Evolutionary conservation across 2,113 vertebrate species (phyloP).

Genomic region (Leucoraja erinaceus): DNA sequence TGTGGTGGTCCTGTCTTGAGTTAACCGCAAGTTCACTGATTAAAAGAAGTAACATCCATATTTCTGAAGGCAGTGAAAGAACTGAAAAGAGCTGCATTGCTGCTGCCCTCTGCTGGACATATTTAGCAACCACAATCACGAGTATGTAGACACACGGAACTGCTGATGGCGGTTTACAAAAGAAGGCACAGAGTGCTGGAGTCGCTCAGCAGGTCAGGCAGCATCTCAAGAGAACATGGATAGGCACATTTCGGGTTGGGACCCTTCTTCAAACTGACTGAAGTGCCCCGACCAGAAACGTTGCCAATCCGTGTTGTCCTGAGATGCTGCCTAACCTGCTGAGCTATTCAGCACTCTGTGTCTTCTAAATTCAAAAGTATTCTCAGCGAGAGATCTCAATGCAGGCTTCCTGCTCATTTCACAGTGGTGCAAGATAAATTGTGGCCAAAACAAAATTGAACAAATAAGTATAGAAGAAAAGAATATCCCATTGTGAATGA

Average conservation of each 20-base stretch:
- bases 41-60: neutral
- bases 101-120: neutral
- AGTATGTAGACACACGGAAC: too few relatives aligned
- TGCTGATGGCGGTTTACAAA: too few relatives aligned
- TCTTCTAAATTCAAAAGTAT: neutral
- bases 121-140: neutral
- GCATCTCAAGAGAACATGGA: too few relatives aligned
- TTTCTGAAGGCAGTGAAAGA: neutral
- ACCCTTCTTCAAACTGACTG: too few relatives aligned
- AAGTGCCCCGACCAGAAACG: too few relatives aligned
- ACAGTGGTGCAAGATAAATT: neutral
- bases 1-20: neutral
- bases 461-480: neutral
- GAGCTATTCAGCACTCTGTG: too few relatives aligned
- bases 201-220: too few relatives aligned
- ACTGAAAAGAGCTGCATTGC: neutral
- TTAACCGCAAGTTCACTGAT: neutral
- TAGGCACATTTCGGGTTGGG: too few relatives aligned
- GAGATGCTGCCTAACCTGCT: too few relatives aligned
- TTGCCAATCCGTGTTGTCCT: too few relatives aligned
- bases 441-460: neutral
- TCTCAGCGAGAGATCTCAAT: neutral
- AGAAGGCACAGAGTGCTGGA: too few relatives aligned
- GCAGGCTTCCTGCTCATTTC: neutral
- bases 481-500: neutral